These are phyloP conservation scores for Zele albiditarsus DNA, from an alignment of 2,888 invertebrate genomes.

Conservation along the genomic window DNA sequence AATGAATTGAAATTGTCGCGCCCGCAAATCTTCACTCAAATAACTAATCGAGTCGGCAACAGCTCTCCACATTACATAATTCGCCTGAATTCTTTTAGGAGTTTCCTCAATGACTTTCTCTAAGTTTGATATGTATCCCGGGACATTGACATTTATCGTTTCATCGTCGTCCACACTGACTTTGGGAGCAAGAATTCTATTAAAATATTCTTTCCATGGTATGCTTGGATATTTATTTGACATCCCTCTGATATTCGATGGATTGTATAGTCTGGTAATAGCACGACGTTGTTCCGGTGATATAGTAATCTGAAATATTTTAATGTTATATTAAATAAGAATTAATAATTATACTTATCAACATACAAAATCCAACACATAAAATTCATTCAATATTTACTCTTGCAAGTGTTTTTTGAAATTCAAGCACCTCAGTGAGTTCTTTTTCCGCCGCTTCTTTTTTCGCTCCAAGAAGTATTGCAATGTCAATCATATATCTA, in stretches of 20 bases:
- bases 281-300: slow-evolving; percentile 91
- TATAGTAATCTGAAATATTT: slow-evolving; percentile 49
- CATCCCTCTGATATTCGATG: slow-evolving; percentile 85
- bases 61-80: slow-evolving; percentile 95
- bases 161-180: slow-evolving; percentile 79
- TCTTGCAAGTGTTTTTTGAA: slow-evolving; percentile 91
- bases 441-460: slow-evolving; percentile 78
- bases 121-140: slow-evolving; percentile 83
- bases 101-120: slow-evolving; percentile 77
- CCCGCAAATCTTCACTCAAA: slow-evolving; percentile 84
- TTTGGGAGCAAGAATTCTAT: slow-evolving; percentile 81
- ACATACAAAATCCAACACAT: no score
- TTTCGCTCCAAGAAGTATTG: slow-evolving; percentile 86
- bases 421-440: slow-evolving; percentile 84
- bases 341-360: not conserved
- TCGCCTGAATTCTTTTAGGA: slow-evolving; percentile 83
- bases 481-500: slow-evolving; percentile 88
- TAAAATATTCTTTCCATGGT: slow-evolving; percentile 73
- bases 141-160: slow-evolving; percentile 86
- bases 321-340: not conserved
- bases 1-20: slow-evolving; percentile 86
- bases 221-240: slow-evolving; percentile 81
- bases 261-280: slow-evolving; percentile 89
- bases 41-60: slow-evolving; percentile 88
- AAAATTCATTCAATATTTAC: slow-evolving; percentile 75